Conservation (phyloP, 2,113 vertebrate species). For the Eurypyga helias region DNA sequence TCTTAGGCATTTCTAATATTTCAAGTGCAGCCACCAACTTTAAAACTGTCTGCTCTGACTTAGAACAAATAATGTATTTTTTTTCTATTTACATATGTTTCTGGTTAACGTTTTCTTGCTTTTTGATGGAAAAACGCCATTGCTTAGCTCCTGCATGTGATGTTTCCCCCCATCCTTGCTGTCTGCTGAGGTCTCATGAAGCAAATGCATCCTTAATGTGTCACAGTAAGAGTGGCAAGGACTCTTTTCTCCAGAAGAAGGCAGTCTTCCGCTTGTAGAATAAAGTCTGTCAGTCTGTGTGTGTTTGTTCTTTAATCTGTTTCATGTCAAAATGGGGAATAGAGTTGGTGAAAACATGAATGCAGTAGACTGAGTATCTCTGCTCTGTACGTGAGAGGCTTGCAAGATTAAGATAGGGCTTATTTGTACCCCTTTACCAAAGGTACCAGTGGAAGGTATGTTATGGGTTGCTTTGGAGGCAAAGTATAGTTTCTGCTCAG, state of each 20-base stretch:
- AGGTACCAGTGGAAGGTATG: accelerated
- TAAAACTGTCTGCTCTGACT: not conserved
- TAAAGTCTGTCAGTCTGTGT: not conserved
- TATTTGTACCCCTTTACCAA: not conserved
- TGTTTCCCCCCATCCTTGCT: not conserved
- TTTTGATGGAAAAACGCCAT: not conserved
- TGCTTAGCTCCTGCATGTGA: not conserved
- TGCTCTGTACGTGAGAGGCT: not conserved
- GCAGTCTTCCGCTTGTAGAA: not conserved
- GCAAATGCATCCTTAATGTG: not conserved
- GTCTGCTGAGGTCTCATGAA: not conserved
- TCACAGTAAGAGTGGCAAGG: not conserved
- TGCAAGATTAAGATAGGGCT: not conserved
- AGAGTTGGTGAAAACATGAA: not conserved
- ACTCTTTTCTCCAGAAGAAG: not conserved
- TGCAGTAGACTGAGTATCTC: not conserved
- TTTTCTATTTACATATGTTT: not conserved
- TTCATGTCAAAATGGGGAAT: not conserved
- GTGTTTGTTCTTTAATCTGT: not conserved
- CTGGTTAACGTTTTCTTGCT: not conserved
- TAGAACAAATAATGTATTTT: not conserved
- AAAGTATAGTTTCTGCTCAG: not conserved
- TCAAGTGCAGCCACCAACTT: not conserved
- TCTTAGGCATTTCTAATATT: not conserved
- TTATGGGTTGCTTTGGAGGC: not conserved